Evolutionary conservation across 92 coral and sea anemone genomes (phyloP), one percentile per base, ranked within the genome.

Genomic region (Bergia puertoricense): DNA sequence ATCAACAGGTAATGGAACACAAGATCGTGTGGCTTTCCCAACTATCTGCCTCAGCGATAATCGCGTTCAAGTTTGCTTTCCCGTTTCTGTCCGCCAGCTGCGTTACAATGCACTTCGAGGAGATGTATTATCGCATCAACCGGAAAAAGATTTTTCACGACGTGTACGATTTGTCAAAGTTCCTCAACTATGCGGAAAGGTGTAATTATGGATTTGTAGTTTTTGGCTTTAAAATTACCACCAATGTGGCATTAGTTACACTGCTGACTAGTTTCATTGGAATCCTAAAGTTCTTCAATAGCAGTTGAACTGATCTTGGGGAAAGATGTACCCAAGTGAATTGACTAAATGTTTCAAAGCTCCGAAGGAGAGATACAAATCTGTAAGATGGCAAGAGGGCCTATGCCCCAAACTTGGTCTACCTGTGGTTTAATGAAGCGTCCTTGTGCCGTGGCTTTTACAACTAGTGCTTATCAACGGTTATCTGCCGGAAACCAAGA

Each of bases 161-260:
- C 46, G 85, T 91, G 56, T 85, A 88, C 56, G 93, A 91, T 80
- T 59, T 91, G 90, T 87, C 93, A 48, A 88, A 89, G 81, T 91
- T 91, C 75, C 78, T 91, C 71, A 90, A 88, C 68, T 91, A 91
- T 44, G 91, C 93, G 22, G 93, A 91, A 46, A 42, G 91, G 37
- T 91, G 93, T 48, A 87, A 91, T 69, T 91, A 81, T 51, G 93
- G 93, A 11, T 91, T 91, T 54, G 93, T 91, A 30, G 88, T 91
- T 11, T 91, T 91, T 77, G 91, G 93, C 0, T 89, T 91, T 6
- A 91, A 91, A 78, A 91, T 91, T 48, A 91, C 93, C 7, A 91
- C 93, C 6, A 91, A 91, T 77, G 74, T 87, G 88, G 93, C 93
- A 30, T 88, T 91, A n/a, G 45, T 91, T 23, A 91, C 93, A 7